phyloP scores from a whole-genome alignment of 2,888 invertebrate genomes.

The Mimachlamys varia region DNA sequence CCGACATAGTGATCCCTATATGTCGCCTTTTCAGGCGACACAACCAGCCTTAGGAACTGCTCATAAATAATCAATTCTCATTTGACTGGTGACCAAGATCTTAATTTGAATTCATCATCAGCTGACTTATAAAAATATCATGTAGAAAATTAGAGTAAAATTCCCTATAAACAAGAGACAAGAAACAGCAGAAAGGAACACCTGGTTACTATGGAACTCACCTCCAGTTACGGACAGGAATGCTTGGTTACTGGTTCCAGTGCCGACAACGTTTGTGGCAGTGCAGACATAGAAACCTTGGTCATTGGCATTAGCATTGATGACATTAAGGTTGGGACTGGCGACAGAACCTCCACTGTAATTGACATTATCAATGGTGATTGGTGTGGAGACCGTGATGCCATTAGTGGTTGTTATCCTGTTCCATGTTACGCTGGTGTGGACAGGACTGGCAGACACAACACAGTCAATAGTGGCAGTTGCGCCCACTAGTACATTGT shows the following conservation, averaged over 20 bases:
- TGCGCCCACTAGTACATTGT: constrained; percentile 37
- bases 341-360: neutral
- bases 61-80: too few species aligned
- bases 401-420: constrained; percentile 36
- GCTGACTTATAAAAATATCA: too few species aligned
- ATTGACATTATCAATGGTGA: neutral
- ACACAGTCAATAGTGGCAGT: constrained; percentile 42
- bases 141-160: too few species aligned
- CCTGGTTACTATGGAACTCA: constrained; percentile 37
- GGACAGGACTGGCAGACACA: constrained; percentile 37
- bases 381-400: constrained; percentile 25
- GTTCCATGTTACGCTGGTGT: constrained; percentile 38
- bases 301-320: neutral
- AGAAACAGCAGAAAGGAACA: too few species aligned
- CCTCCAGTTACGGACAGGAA: constrained; percentile 46
- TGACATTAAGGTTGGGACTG: neutral
- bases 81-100: too few species aligned
- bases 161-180: too few species aligned
- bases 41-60: too few species aligned
- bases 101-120: too few species aligned
- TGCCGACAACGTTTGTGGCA: constrained; percentile 40
- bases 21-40: too few species aligned
- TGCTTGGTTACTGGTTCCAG: constrained; percentile 43
- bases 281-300: constrained; percentile 20
- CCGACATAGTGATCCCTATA: too few species aligned